Conservation (phyloP, 2,113 vertebrate species). For the Oenanthe melanoleuca region DNA sequence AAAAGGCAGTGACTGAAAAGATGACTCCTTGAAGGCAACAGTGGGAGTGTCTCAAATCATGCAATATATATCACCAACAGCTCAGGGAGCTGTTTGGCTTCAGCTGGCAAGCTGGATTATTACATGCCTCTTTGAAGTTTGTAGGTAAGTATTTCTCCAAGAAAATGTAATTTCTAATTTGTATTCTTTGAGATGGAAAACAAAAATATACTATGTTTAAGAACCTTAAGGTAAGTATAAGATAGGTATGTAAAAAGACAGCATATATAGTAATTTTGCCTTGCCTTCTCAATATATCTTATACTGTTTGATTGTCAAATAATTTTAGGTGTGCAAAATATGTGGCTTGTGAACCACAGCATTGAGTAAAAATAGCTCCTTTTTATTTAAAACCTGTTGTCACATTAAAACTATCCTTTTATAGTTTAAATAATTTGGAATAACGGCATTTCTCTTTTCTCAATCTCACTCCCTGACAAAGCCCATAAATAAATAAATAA, state of each 20-base stretch:
- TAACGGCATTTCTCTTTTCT: background rate
- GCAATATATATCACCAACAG: slow-evolving; percentile 46
- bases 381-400: background rate
- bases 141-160: slow-evolving; percentile 49
- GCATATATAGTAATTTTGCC: background rate
- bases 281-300: background rate
- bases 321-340: background rate
- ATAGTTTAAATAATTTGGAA: background rate
- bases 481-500: background rate
- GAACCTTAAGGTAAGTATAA: background rate
- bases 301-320: background rate
- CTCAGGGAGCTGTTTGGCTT: background rate
- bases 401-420: background rate
- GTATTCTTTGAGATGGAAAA: background rate
- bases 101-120: slow-evolving; percentile 6
- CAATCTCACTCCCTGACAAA: background rate
- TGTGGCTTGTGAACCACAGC: background rate
- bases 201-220: background rate
- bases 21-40: background rate
- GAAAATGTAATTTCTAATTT: slow-evolving; percentile 10
- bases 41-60: slow-evolving; percentile 53
- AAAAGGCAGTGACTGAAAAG: background rate
- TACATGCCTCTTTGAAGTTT: background rate
- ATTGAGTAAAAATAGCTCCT: background rate
- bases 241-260: background rate